A percentile compares a stretch with the other conserved stretches of the same genome.
Evolutionary conservation across 2,113 vertebrate genomes (phyloP).

Genomic region (Pipra filicauda): DNA sequence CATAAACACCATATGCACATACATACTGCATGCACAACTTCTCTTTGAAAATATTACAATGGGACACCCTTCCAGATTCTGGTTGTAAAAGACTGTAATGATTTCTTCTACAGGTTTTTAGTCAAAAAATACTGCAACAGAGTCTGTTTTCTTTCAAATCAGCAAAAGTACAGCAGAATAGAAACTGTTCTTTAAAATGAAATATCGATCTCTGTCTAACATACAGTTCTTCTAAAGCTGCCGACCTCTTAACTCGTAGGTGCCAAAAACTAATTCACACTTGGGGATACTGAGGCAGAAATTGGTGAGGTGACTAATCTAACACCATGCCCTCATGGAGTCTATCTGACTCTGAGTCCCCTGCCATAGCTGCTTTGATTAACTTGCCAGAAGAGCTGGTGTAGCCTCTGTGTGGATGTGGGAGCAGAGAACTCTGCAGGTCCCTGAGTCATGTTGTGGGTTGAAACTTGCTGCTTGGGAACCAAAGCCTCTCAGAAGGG

Average conservation of each 20-base stretch:
- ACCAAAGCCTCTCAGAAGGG: background rate
- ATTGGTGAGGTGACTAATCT: background rate
- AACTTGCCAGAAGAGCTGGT: background rate
- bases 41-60: slow-evolving; percentile 70
- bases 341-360: background rate
- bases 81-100: slow-evolving; percentile 43
- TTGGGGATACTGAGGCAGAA: slow-evolving; percentile 16
- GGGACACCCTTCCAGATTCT: slow-evolving; percentile 61
- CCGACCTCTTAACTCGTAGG: background rate
- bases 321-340: background rate
- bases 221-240: background rate
- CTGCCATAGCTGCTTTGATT: background rate
- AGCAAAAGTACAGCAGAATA: background rate
- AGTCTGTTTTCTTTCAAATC: slow-evolving; percentile 49
- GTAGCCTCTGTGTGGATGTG: background rate
- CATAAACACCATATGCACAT: slow-evolving; percentile 76
- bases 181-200: slow-evolving; percentile 2
- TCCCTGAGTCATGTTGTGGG: rapidly evolving
- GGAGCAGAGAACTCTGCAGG: background rate
- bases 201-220: slow-evolving; percentile 23
- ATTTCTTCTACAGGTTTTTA: slow-evolving; percentile 53
- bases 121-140: slow-evolving; percentile 39
- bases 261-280: slow-evolving; percentile 21
- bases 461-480: background rate
- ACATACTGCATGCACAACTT: slow-evolving; percentile 70